A percentile compares a stretch with the other conserved stretches of the same genome.
Conservation (phyloP, 1,140 invertebrate genomes). For the Batillaria attramentaria region DNA sequence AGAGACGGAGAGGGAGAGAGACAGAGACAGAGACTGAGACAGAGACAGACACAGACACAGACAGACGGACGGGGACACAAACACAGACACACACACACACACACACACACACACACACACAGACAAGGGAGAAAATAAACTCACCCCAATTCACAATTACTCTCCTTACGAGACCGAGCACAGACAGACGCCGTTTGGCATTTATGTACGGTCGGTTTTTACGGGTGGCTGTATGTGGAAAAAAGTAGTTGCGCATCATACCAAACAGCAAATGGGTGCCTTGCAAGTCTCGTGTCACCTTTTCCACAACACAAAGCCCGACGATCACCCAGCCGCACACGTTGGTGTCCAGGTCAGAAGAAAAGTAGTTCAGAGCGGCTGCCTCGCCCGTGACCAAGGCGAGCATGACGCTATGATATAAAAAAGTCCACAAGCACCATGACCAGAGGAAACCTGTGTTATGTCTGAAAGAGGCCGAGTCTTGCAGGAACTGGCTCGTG, state of each 20-base stretch:
- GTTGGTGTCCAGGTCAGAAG: constrained; percentile 36
- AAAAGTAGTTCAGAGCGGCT: constrained; percentile 44
- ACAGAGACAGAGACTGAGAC: no score
- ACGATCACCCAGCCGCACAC: constrained; percentile 57
- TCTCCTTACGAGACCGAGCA: constrained; percentile 59
- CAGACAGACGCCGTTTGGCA: constrained; percentile 46
- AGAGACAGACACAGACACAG: no score
- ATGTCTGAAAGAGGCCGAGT: constrained; percentile 8
- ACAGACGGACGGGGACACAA: no score
- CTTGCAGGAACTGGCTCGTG: constrained; percentile 36
- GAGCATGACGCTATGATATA: constrained; percentile 64
- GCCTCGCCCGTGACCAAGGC: constrained; percentile 51
- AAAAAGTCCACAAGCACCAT: constrained; percentile 55
- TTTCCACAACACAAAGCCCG: constrained; percentile 63
- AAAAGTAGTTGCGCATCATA: constrained; percentile 65
- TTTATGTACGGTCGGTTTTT: constrained; percentile 33
- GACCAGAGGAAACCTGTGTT: constrained; percentile 59
- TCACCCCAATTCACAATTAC: constrained; percentile 65
- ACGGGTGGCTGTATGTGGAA: constrained; percentile 47
- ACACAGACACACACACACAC: neutral
- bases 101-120: constrained; percentile 4
- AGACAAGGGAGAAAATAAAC: constrained; percentile 16
- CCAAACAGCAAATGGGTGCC: constrained; percentile 66
- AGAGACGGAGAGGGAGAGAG: no score
- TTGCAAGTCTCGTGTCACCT: constrained; percentile 64